Evolutionary conservation across 1,140 invertebrate genomes (phyloP).

Genomic region (Drosophila chauvacae): DNA sequence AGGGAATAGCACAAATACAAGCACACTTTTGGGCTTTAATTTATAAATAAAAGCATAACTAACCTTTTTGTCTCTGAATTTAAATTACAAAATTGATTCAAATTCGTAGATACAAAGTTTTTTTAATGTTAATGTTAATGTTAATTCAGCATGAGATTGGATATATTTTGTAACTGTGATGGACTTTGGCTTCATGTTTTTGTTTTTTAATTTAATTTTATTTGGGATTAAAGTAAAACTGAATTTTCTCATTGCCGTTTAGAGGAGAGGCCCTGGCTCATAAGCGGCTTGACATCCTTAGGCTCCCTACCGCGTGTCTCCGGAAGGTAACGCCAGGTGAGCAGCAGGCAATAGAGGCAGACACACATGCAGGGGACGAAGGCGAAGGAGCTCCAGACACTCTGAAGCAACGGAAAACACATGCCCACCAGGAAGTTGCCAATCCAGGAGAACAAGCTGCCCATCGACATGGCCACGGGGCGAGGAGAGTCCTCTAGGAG

Average conservation of each 20-base stretch:
- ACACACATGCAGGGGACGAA: conserved; percentile 89
- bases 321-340: conserved; percentile 88
- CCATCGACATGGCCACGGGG: conserved; percentile 93
- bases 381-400: conserved; percentile 87
- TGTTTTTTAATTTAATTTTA: conserved; percentile 19
- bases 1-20: neutral
- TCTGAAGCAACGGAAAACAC: conserved; percentile 89
- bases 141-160: neutral
- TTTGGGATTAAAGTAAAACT: too few relatives aligned
- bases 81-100: neutral
- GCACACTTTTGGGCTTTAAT: neutral
- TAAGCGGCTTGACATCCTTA: conserved; percentile 86
- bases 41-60: neutral
- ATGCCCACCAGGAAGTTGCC: conserved; percentile 94
- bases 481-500: conserved; percentile 93
- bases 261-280: conserved; percentile 84
- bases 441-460: conserved; percentile 94
- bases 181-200: neutral
- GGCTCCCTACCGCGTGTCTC: conserved; percentile 89
- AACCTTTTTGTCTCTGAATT: neutral
- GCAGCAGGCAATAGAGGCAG: conserved; percentile 86
- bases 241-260: conserved; percentile 20
- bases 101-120: neutral
- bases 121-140: neutral
- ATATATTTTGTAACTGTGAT: neutral